phyloP scores from a whole-genome alignment of 2,113 vertebrate genomes.

The Cyprinus carpio region DNA sequence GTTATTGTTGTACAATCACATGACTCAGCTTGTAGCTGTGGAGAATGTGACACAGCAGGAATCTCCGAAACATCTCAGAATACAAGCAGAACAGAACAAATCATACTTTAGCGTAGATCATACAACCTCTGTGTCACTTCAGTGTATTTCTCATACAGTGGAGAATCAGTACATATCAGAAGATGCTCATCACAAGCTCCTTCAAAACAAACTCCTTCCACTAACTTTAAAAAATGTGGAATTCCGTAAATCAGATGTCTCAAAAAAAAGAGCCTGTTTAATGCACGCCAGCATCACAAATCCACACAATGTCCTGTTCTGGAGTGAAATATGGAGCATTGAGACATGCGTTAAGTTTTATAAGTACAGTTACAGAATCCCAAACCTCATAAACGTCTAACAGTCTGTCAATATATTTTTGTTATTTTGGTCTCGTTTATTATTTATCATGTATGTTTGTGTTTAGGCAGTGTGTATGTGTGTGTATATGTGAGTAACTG shows the following conservation, averaged over 20 bases:
- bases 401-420: slow-evolving; percentile 53
- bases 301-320: slow-evolving; percentile 23
- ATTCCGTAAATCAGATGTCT: neutral
- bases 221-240: too few relatives aligned
- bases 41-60: slow-evolving; percentile 15
- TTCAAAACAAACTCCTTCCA: neutral
- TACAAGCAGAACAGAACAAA: neutral
- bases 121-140: slow-evolving; percentile 9
- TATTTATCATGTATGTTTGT: slow-evolving; percentile 41
- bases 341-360: slow-evolving; percentile 54
- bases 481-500: slow-evolving; percentile 49
- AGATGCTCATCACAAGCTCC: neutral
- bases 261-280: neutral
- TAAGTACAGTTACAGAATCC: slow-evolving; percentile 56
- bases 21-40: slow-evolving; percentile 15
- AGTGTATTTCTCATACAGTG: neutral
- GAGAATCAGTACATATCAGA: neutral
- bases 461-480: slow-evolving; percentile 14
- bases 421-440: slow-evolving; percentile 51
- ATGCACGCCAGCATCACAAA: slow-evolving; percentile 15
- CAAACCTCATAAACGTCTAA: slow-evolving; percentile 49
- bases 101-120: neutral
- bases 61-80: neutral
- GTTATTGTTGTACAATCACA: slow-evolving; percentile 20
- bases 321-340: slow-evolving; percentile 39